Evolutionary conservation across 2,888 invertebrate species (phyloP), one percentile per base, ranked within the genome.

Genomic region (Pegoplata infirma): DNA sequence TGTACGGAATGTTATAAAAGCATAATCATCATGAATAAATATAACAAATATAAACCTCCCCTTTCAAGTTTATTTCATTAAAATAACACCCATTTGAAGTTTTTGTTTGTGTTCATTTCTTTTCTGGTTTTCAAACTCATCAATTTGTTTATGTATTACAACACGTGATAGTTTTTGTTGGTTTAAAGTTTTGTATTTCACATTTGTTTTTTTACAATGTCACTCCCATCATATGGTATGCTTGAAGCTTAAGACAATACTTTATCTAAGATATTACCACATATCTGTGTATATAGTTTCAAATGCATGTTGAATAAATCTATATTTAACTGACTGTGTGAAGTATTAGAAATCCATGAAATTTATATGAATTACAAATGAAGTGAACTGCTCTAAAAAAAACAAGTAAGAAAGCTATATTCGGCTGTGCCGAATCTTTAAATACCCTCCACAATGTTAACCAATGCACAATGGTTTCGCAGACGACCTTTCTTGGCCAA

Each of bases 331-430:
- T 19, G 19, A 49, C 8, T 67, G 61, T 63, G 72, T 63, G 68
- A 58, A 69, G 17, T 69, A 63, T 74, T 64, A 78, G 56, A 75
- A 79, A 56, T 75, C 58, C 63, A 67, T 75, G 66, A 75, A 63
- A 67, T 71, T 71, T 67, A 19, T 79, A 63, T 75, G 75, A 75
- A 75, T 79, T 79, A 67, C 75, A 79, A 79, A 79, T 79, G 75
- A 79, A 79, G 61, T 67, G 63, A 75, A 71, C 25, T 71, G 75
- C 69, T 75, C 63, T 64, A 73, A 36, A 72, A 64, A 72, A 55
- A 55, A 46, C n/a, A n/a, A n/a, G n/a, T n/a, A n/a, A n/a, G n/a
- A n/a, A n/a, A n/a, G n/a, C n/a, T n/a, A n/a, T n/a, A n/a, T n/a
- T n/a, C n/a, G n/a, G n/a, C n/a, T n/a, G n/a, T n/a, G n/a, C n/a